These are phyloP conservation scores for Genyomyrus donnyi DNA, from an alignment of 2,113 vertebrate species.

Conservation along the genomic window DNA sequence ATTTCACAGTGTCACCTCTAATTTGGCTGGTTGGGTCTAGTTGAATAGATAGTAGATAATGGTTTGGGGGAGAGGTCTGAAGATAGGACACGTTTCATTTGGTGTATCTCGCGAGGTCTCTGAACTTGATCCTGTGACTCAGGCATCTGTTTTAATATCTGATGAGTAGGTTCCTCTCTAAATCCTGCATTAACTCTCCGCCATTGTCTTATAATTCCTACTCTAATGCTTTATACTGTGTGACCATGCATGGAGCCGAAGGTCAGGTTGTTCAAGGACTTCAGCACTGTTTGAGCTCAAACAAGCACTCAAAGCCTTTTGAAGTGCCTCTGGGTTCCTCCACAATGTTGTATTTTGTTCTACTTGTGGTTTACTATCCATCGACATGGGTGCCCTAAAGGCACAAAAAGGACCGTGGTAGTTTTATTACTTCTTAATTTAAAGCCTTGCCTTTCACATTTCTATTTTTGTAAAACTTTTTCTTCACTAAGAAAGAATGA, in stretches of 20 bases:
- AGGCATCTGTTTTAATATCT: neutral
- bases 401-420: neutral
- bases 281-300: neutral
- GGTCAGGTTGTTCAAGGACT: neutral
- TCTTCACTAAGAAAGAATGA: neutral
- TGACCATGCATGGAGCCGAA: neutral
- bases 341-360: neutral
- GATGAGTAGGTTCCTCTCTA: neutral
- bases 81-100: neutral
- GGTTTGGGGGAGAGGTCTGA: neutral
- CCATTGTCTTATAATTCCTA: neutral
- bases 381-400: neutral
- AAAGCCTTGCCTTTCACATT: constrained; percentile 1
- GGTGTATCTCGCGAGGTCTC: neutral
- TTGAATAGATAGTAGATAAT: neutral
- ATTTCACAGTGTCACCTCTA: neutral
- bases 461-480: neutral
- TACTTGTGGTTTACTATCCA: neutral
- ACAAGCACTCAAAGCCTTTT: neutral
- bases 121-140: neutral
- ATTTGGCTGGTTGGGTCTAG: neutral
- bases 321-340: neutral
- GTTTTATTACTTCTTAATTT: constrained; percentile 8
- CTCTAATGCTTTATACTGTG: neutral
- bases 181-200: neutral